phyloP scores from a whole-genome alignment of 64 coral and sea anemone genomes.

The Platygyra sinensis region DNA sequence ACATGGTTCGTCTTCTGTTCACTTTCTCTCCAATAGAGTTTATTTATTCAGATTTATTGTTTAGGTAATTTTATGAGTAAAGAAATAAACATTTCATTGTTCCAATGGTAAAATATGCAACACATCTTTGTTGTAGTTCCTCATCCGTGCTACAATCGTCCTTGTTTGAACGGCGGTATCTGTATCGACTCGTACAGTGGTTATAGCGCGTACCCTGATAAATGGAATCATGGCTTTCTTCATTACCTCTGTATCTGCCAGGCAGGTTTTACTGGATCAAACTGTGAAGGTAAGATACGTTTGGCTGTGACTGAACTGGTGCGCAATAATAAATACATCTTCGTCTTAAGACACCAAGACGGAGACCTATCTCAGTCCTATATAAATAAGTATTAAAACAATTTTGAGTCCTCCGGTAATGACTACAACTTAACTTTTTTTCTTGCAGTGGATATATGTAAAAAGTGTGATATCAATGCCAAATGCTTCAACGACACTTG shows the following conservation, averaged over 20 bases:
- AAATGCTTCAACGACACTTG: constrained; percentile 91
- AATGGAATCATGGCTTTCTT: constrained; percentile 95
- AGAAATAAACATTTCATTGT: not conserved
- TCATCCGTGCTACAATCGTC: constrained; percentile 81
- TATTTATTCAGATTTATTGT: no score
- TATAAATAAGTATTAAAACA: no score
- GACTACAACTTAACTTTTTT: not conserved
- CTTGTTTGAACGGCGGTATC: constrained; percentile 84
- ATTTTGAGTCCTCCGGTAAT: not conserved
- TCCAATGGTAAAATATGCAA: not conserved
- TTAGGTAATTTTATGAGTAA: no score
- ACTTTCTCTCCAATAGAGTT: no score
- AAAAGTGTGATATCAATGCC: constrained; percentile 79
- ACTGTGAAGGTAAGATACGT: constrained; percentile 78
- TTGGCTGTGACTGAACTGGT: not conserved
- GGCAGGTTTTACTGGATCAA: constrained; percentile 75
- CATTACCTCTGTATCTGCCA: constrained; percentile 91
- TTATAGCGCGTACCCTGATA: constrained; percentile 79
- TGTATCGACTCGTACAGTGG: constrained; percentile 97
- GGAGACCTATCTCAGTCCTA: no score
- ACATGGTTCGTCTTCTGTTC: no score
- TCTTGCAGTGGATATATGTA: constrained; percentile 91
- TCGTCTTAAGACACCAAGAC: no score
- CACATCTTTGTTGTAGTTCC: constrained; percentile 58
- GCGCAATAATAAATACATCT: not conserved